These are phyloP conservation scores for Amphipyra berbera DNA, from an alignment of 2,888 invertebrate species.

Conservation along the genomic window DNA sequence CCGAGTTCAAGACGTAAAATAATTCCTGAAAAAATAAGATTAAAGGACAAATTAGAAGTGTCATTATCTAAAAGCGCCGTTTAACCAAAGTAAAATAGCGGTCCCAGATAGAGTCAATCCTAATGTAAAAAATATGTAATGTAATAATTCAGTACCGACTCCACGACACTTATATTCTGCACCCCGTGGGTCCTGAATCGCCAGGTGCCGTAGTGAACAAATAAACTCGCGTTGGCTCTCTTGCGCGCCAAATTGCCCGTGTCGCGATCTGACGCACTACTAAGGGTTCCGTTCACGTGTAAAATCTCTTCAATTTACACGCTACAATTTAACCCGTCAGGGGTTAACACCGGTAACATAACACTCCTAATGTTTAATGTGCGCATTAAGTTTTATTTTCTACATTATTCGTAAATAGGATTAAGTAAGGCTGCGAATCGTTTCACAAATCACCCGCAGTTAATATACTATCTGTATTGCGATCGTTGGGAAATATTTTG, in stretches of 20 bases:
- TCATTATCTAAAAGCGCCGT: too few relatives aligned
- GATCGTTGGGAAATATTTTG: conserved; percentile 53
- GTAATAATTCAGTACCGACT: conserved; percentile 55
- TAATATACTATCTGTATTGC: conserved; percentile 36
- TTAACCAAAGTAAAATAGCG: background rate
- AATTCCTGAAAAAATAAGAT: too few relatives aligned
- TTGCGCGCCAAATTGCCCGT: conserved; percentile 87
- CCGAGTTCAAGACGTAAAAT: too few relatives aligned
- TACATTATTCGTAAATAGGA: conserved; percentile 68
- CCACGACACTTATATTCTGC: conserved; percentile 61
- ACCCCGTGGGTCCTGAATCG: conserved; percentile 73
- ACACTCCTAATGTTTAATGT: conserved; percentile 67
- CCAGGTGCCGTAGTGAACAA: conserved; percentile 83
- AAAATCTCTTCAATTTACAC: conserved; percentile 84
- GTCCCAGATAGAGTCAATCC: conserved; percentile 9
- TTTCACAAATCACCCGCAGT: conserved; percentile 60
- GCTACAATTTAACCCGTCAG: conserved; percentile 72
- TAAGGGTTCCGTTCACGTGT: conserved; percentile 83
- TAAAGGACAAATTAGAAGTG: too few relatives aligned
- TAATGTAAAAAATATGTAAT: conserved; percentile 11
- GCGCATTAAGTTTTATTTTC: conserved; percentile 67
- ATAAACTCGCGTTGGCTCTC: conserved; percentile 78
- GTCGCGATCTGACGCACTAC: conserved; percentile 83
- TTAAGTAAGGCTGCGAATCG: conserved; percentile 63
- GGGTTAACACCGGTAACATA: conserved; percentile 70